A percentile compares a stretch with the other conserved stretches of the same genome.
Evolutionary conservation across 2,888 invertebrate species (phyloP).

Genomic region (Chrysodeixis includens): DNA sequence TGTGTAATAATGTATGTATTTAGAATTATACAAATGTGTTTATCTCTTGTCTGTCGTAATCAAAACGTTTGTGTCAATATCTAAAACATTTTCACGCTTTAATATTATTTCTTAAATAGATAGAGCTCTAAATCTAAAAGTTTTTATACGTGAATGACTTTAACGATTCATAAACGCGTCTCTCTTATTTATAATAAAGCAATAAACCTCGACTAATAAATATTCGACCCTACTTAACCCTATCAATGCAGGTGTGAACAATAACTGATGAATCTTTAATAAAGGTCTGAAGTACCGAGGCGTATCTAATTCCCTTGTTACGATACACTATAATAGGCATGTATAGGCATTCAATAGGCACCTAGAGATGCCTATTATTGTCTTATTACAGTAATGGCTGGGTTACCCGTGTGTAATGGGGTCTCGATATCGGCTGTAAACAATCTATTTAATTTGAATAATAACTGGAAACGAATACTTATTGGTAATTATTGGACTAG

Average conservation of each 20-base stretch:
- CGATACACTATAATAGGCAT: neutral
- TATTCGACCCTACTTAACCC: slow-evolving; percentile 1
- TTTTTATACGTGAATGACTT: too few relatives aligned
- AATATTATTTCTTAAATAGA: too few relatives aligned
- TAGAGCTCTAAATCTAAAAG: too few relatives aligned
- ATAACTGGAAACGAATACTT: slow-evolving; percentile 46
- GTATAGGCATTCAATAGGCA: slow-evolving; percentile 1
- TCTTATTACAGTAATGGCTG: slow-evolving; percentile 25
- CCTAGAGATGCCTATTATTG: neutral
- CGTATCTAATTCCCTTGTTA: neutral
- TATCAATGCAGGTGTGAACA: neutral
- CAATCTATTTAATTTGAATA: slow-evolving; percentile 57
- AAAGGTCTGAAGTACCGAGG: neutral
- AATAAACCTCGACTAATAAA: neutral
- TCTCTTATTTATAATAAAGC: neutral
- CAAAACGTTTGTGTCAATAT: too few relatives aligned
- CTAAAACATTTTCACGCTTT: too few relatives aligned
- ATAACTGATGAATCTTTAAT: slow-evolving; percentile 1
- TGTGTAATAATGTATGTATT: too few relatives aligned
- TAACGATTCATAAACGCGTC: neutral
- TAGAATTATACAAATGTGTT: too few relatives aligned
- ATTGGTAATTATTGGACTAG: slow-evolving; percentile 43
- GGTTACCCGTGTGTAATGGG: slow-evolving; percentile 24
- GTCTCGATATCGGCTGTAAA: slow-evolving; percentile 44
- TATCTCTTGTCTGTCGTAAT: too few relatives aligned